Evolutionary conservation across 2,888 invertebrate genomes (phyloP), one percentile per base, ranked within the genome.

Genomic region (Hedychridium roseum): DNA sequence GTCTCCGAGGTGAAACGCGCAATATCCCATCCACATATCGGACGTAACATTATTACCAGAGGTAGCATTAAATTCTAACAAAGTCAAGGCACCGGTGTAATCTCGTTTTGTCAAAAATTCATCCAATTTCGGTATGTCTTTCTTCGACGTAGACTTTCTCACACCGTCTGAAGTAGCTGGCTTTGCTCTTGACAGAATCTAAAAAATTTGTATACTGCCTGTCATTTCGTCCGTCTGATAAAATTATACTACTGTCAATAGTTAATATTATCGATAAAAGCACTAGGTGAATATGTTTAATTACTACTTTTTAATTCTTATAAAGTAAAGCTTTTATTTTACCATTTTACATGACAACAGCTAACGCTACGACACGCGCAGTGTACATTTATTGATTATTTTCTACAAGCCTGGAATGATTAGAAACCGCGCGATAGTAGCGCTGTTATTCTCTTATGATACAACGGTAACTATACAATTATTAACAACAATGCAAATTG

Each of bases 1-100:
- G 74, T 98, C 95, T 2, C 96, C 97, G 51, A 96, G 83, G 79
- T 98, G 97, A 80, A 97, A 99, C 68, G 91, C 89, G 78, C 97
- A 96, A 80, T 95, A 97, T 0, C 93, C 97, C 53, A 92, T 86
- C 97, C 98, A 98, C 61, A 91, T 82, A 41, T 91, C 89, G 11
- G 82, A 81, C 49, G 83, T 81, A n/a, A 80, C 67, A 54, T 78
- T 80, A 20, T 78, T 78, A 57, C 83, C 82, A 57, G 57, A 59
- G 1, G 43, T 54, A 6, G 56, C 65, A 49, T 70, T 73, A 78
- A 94, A 96, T 84, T 97, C 97, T 3, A 98, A 80, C 65, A 96
- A 83, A 0, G 97, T 95, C 14, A 96, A 84, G 0, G 96, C 97
- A 5, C 98, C 99, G 0, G 91, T 90, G 75, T 97, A 99, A 79